Evolutionary conservation across 2,888 invertebrate genomes (phyloP).

Genomic region (Hofmannophila pseudospretella): DNA sequence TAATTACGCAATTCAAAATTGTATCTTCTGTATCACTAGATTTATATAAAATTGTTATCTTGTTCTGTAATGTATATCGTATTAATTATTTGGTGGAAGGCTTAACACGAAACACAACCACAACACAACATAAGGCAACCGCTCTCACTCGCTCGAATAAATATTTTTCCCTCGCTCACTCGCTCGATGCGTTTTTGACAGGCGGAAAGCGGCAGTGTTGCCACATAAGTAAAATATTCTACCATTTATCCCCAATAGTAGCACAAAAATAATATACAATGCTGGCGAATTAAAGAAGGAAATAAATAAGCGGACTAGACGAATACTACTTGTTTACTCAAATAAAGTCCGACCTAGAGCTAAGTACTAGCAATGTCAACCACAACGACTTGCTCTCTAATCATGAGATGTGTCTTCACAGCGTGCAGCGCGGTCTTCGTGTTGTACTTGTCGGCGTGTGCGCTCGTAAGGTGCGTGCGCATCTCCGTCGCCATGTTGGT

Average conservation of each 20-base stretch:
- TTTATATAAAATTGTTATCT: background rate
- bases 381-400: background rate
- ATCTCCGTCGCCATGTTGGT: constrained; percentile 84
- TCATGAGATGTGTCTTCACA: constrained; percentile 49
- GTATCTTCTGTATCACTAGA: background rate
- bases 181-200: constrained; percentile 10
- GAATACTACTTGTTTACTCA: too few species aligned
- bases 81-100: background rate
- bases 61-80: background rate
- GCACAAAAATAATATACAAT: too few species aligned
- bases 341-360: too few species aligned
- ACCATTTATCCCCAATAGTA: too few species aligned
- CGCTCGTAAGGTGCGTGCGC: constrained; percentile 79
- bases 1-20: background rate
- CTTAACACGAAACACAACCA: background rate
- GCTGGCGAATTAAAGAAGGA: too few species aligned
- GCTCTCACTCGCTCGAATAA: background rate
- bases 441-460: constrained; percentile 76
- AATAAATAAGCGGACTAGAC: too few species aligned
- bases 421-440: constrained; percentile 65
- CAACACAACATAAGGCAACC: background rate
- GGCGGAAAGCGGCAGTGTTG: background rate
- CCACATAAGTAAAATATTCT: constrained; percentile 5
- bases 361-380: too few species aligned
- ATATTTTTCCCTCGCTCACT: constrained; percentile 26